phyloP scores from a whole-genome alignment of 2,797 vertebrate species.

The Staurois parvus region DNA sequence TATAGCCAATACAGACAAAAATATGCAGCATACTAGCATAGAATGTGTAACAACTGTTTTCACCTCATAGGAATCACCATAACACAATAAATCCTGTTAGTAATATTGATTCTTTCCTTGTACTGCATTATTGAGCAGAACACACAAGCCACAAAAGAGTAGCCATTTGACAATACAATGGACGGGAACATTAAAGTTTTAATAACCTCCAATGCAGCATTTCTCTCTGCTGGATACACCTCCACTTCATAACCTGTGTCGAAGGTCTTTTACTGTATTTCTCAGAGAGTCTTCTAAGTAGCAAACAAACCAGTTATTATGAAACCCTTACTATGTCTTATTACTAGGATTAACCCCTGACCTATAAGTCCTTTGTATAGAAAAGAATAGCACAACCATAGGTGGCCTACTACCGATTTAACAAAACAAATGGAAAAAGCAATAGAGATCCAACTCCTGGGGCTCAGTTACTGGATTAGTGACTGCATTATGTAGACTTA shows the following conservation, averaged over 20 bases:
- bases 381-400: slow-evolving; percentile 36
- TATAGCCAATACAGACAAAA: not conserved
- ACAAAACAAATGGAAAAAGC: slow-evolving; percentile 48
- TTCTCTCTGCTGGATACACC: not conserved
- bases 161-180: not conserved
- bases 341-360: slow-evolving; percentile 48
- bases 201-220: not conserved
- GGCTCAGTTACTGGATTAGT: slow-evolving; percentile 47
- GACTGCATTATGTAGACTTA: slow-evolving; percentile 39
- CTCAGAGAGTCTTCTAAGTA: not conserved
- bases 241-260: not conserved
- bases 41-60: not conserved
- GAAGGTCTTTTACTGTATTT: slow-evolving; percentile 11
- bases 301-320: slow-evolving; percentile 21
- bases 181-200: not conserved
- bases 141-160: not conserved
- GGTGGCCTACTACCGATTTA: slow-evolving; percentile 37
- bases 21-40: not conserved
- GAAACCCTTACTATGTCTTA: slow-evolving; percentile 29
- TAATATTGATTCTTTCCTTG: not conserved
- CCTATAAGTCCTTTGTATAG: slow-evolving; percentile 7
- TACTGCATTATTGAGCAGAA: not conserved
- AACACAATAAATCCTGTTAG: not conserved
- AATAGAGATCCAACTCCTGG: slow-evolving; percentile 33
- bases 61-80: not conserved